Evolutionary conservation across 2,888 invertebrate species (phyloP), one percentile per base, ranked within the genome.

Genomic region (Argyra leucocephala): DNA sequence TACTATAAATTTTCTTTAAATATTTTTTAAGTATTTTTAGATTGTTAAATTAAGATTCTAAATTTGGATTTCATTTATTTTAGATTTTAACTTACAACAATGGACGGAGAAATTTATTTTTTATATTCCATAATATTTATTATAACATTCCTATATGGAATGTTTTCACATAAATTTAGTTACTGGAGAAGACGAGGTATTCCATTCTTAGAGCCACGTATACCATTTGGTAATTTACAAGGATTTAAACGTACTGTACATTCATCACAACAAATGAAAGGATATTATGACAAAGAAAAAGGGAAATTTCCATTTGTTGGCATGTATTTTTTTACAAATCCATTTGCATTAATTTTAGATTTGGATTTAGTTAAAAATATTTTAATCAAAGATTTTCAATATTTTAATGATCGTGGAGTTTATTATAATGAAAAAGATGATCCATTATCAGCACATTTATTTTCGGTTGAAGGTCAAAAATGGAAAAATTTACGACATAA

Each of bases 401-500:
- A 71, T 63, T 76, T 76, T 68, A 70, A 70, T 21, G 72, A 74
- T 68, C 73, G 74, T 59, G 72, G 73, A 6, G 62, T 73, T 18
- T 69, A 67, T n/a, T 67, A 66, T 21, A 71, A 75, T 64, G 74
- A 73, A 58, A 69, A 72, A 48, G 66, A 69, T n/a, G 74, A 75
- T 64, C 76, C 76, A 6, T 26, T 76, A 6, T 67, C 71, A 1
- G 73, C 68, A 1, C 71, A 75, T 67, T 68, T 77, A 61, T 71
- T 74, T 64, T 65, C 70, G 22, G 61, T 74, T 48, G 72, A 72
- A 1, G 78, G 76, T 6, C 69, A 74, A 9, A 74, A 76, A 59
- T 81, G 81, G 81, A 79, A 75, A 68, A 70, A 72, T 21, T 70
- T 80, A 57, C 70, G 81, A 31, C 66, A 72, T 1, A 77, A 78